A percentile compares a stretch with the other conserved stretches of the same genome.
phyloP scores from a whole-genome alignment of 2,797 vertebrate genomes.

The Triplophysa bombifrons region DNA sequence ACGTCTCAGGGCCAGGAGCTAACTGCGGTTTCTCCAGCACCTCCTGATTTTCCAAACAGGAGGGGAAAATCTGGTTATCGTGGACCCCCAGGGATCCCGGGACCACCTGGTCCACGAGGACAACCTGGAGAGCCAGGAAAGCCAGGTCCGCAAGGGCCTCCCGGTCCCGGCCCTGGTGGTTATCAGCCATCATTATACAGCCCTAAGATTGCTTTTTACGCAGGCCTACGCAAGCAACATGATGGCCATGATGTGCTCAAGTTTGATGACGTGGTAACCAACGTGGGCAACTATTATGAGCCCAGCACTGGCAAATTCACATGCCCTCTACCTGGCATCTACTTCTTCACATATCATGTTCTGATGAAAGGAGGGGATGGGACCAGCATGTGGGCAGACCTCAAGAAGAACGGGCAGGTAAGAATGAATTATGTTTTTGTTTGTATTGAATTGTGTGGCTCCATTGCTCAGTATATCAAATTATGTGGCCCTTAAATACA shows the following conservation, averaged over 20 bases:
- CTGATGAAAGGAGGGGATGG: constrained; percentile 87
- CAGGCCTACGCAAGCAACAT: constrained; percentile 83
- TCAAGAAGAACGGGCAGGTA: constrained; percentile 90
- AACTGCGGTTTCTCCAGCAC: constrained; percentile 70
- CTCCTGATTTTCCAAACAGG: constrained; percentile 85
- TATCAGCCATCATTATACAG: constrained; percentile 82
- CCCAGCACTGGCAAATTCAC: constrained; percentile 88
- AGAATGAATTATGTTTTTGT: constrained; percentile 42
- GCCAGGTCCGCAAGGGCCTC: constrained; percentile 81
- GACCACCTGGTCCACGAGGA: constrained; percentile 79
- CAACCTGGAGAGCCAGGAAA: constrained; percentile 81
- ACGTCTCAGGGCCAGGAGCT: constrained; percentile 74
- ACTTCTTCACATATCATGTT: constrained; percentile 87
- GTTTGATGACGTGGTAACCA: constrained; percentile 89
- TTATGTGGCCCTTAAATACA: neutral
- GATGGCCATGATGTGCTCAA: constrained; percentile 86
- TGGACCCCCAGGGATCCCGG: constrained; percentile 82
- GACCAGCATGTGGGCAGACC: constrained; percentile 87
- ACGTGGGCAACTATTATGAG: constrained; percentile 89
- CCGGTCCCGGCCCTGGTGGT: constrained; percentile 80
- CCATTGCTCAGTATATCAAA: neutral
- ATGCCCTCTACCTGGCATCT: constrained; percentile 85
- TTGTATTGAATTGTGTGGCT: neutral
- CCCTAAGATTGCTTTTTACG: constrained; percentile 87
- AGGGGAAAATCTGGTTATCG: constrained; percentile 85